Percentiles rank a stretch among this genome's conserved stretches.
Conservation (phyloP, 2,797 vertebrate genomes). For the Clarias platycephalus region DNA sequence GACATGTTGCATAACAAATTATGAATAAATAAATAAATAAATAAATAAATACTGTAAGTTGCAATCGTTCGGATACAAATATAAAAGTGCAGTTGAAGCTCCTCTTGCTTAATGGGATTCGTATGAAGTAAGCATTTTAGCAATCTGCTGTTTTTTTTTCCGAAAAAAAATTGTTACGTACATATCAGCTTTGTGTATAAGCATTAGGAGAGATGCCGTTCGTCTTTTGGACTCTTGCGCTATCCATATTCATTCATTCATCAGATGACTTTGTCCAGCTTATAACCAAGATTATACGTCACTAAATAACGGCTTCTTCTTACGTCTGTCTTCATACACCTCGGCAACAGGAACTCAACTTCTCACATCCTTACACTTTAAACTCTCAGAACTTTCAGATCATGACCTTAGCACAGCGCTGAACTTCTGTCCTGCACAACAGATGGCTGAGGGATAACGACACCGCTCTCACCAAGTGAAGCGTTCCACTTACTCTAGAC, state of each 20-base stretch:
- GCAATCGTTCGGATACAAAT: slow-evolving; percentile 1
- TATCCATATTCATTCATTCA: neutral
- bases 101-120: neutral
- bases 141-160: neutral
- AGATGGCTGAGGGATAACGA: neutral
- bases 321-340: neutral
- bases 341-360: neutral
- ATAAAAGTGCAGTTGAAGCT: neutral
- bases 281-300: neutral
- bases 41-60: neutral
- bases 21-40: too few species aligned
- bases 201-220: too few species aligned
- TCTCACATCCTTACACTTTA: neutral
- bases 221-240: neutral
- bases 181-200: neutral
- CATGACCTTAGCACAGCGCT: neutral
- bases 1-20: neutral
- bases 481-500: neutral
- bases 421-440: neutral
- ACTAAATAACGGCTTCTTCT: neutral
- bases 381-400: neutral
- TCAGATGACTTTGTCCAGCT: neutral
- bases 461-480: neutral
- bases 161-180: neutral
- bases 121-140: neutral